Evolutionary conservation across 2,797 vertebrate genomes (phyloP), one percentile per base, ranked within the genome.

Genomic region (Pseudochaenichthys georgianus): DNA sequence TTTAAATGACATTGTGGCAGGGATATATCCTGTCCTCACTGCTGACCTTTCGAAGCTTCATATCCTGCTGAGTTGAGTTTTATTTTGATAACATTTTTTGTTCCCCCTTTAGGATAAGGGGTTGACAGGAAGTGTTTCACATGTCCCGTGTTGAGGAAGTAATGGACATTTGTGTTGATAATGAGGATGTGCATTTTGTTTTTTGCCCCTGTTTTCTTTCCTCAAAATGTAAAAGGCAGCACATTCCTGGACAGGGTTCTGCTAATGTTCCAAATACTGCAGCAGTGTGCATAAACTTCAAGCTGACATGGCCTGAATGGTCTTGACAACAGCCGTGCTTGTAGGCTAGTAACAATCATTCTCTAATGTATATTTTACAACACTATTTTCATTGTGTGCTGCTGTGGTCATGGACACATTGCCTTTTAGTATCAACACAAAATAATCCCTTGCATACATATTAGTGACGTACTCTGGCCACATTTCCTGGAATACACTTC

Each of bases 131-230:
- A 66, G 55, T 1, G 19, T 4, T 61, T 23, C 21, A 61, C 43
- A 10, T 50, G 75, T 52, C 66, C 57, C 0, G 47, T 45, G 45
- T 64, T 60, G 6, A 74, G 70, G 70, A 82, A 77, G 79, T 54
- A 31, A 70, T 64, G 70, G 70, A 53, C 52, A 10, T 59, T 47
- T 73, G 13, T 65, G 60, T 60, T 53, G 65, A 77, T 69, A 15
- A 59, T 55, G 63, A 74, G 86, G 87, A 85, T 79, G 84, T 73
- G 57, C 31, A 50, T 72, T 65, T 68, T 67, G 48, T 66, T 60
- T 61, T 62, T 72, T 47, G 31, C 5, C 41, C 47, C 12, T 47
- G 68, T 79, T 76, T 54, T 71, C 19, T 78, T 73, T 57, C 61
- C 76, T 74, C 54, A 59, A 48, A 82, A 71, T 72, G 70, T 66